phyloP scores from a whole-genome alignment of 2,113 vertebrate species.

The Pterophyllum scalare region DNA sequence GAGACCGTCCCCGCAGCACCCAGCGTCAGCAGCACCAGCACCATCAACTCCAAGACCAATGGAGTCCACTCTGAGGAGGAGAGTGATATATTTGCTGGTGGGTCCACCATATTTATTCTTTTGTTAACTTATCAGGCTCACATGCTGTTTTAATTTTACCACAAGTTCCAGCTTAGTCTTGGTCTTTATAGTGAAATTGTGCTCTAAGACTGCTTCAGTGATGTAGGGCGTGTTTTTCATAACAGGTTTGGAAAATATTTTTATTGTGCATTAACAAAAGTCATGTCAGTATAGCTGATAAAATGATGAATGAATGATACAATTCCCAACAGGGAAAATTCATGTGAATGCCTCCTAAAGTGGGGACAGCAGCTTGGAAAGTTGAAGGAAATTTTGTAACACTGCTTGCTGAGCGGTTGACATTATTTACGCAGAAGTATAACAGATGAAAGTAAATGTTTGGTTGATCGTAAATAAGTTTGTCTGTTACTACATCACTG shows the following conservation, averaged over 20 bases:
- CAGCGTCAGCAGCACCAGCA: slow-evolving; percentile 19
- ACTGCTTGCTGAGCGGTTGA: too few relatives aligned
- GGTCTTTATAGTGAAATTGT: background rate
- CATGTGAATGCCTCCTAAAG: background rate
- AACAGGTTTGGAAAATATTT: background rate
- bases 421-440: too few relatives aligned
- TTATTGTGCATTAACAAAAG: background rate
- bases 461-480: background rate
- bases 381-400: background rate
- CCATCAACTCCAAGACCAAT: slow-evolving; percentile 83
- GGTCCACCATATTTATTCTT: slow-evolving; percentile 24
- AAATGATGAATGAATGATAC: background rate
- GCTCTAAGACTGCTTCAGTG: background rate
- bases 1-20: slow-evolving; percentile 58
- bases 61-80: slow-evolving; percentile 87
- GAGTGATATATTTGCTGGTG: slow-evolving; percentile 91
- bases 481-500: too few relatives aligned
- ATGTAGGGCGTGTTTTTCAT: background rate
- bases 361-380: background rate
- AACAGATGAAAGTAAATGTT: background rate
- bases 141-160: background rate
- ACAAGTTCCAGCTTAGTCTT: background rate
- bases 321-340: background rate
- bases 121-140: background rate
- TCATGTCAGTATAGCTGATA: background rate